Base-by-base conservation (phyloP, 1,140 invertebrate species). In the Drosophila varians region DNA sequence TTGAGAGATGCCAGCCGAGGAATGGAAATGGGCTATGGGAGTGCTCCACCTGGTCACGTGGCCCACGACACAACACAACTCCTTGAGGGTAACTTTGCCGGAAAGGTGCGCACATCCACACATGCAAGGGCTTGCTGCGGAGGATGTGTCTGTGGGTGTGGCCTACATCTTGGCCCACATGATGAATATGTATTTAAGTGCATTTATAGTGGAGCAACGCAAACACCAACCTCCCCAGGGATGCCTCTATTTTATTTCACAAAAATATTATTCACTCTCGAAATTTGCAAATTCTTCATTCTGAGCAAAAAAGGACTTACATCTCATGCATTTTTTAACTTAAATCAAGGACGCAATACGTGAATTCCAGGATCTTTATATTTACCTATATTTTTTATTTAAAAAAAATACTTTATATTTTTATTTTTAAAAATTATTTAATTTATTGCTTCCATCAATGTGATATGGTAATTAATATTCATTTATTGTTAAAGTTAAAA, bases 131-230 rank as follows among this genome's bases (percentile, higher is more conserved):
- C n/a, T n/a, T n/a, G n/a, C n/a, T n/a, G n/a, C n/a, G n/a, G n/a
- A n/a, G n/a, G n/a, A n/a, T n/a, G n/a, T n/a, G n/a, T 12, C 11
- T 61, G 48, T 65, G 66, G 40, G 73, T 56, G 62, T 82, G 79
- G 61, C 79, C 82, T 86, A 86, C 80, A 84, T 86, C 77, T 56
- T 61, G 45, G 52, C 58, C 69, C 66, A 60, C 61, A 69, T 74
- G 75, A 78, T 78, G 16, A 51, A 40, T 65, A 64, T 66, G 60
- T 40, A 45, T 45, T 61, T 64, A 38, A 64, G 60, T 43, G 36
- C 46, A 66, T 23, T 36, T 53, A 66, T 25, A 66, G 60, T 21
- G 0, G 1, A 7, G 18, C 26, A 6, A 43, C 6, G 21, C 4
- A 8, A 6, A 5, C 1, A 4, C 0, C 0, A 26, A 42, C 26